These are phyloP conservation scores for Brachypteracias leptosomus DNA, from an alignment of 2,113 vertebrate genomes.

Conservation along the genomic window DNA sequence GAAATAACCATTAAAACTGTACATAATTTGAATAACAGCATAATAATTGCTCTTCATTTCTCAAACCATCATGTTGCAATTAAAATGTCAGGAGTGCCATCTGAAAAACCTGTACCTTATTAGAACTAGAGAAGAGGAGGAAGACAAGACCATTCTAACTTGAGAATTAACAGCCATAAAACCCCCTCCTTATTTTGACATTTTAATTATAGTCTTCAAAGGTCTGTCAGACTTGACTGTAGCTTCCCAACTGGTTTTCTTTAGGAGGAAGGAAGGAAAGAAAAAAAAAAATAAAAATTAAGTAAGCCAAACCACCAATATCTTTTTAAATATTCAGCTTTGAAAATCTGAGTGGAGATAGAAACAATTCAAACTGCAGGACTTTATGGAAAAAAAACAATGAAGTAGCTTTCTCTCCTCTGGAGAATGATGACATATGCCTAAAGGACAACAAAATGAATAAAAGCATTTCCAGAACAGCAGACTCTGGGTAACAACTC, in stretches of 20 bases:
- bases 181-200: neutral
- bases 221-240: neutral
- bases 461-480: neutral
- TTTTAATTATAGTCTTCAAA: slow-evolving; percentile 11
- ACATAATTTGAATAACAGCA: neutral
- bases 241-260: neutral
- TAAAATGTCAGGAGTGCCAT: neutral
- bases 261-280: neutral
- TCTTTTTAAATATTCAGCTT: neutral
- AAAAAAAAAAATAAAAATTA: neutral
- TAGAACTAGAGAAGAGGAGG: neutral
- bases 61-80: neutral
- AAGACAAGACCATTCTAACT: neutral
- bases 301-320: neutral
- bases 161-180: neutral
- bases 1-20: neutral
- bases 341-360: neutral
- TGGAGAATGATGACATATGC: neutral
- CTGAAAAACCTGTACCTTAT: neutral
- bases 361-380: neutral
- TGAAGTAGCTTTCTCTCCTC: neutral
- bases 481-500: neutral
- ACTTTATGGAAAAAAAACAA: neutral
- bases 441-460: neutral
- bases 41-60: neutral